Percentiles rank a stretch among this genome's conserved stretches.
These are phyloP conservation scores for Scaptodrosophila latifasciaeformis DNA, from an alignment of 2,888 invertebrate genomes.

Conservation along the genomic window DNA sequence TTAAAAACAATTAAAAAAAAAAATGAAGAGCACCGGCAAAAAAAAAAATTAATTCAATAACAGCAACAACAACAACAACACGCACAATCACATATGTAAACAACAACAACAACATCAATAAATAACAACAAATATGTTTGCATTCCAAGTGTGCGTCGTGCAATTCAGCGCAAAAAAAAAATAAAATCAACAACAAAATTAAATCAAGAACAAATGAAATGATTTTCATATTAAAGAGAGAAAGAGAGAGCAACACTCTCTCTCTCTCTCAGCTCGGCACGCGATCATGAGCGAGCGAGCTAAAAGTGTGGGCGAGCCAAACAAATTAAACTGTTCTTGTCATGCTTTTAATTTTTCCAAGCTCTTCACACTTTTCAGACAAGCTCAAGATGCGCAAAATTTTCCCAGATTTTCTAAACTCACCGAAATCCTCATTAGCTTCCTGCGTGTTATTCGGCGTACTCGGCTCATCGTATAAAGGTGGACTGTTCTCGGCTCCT, in stretches of 20 bases:
- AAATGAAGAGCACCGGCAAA: background rate
- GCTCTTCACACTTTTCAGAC: background rate
- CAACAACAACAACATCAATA: constrained; percentile 14
- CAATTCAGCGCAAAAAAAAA: constrained; percentile 28
- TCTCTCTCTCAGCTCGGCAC: background rate
- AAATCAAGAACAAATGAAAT: constrained; percentile 29
- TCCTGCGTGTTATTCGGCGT: constrained; percentile 57
- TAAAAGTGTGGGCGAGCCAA: no score
- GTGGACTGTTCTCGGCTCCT: constrained; percentile 33
- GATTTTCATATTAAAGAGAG: constrained; percentile 29
- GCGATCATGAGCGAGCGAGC: background rate
- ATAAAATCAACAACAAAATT: constrained; percentile 36
- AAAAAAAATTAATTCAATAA: constrained; percentile 23
- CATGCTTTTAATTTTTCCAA: background rate
- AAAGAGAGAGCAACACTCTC: constrained; percentile 8
- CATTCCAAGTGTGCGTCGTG: constrained; percentile 30
- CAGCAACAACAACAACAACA: constrained; percentile 34
- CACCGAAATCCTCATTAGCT: constrained; percentile 70
- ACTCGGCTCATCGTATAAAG: constrained; percentile 47
- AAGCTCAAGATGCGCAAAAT: no score
- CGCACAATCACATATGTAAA: constrained; percentile 27
- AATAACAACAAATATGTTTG: constrained; percentile 19
- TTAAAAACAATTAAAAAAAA: background rate
- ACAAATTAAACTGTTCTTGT: no score
- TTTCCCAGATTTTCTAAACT: constrained; percentile 50